Percentiles rank a stretch among this genome's conserved stretches.
Conservation (phyloP, 2,888 invertebrate genomes). For the Heliconius sara region DNA sequence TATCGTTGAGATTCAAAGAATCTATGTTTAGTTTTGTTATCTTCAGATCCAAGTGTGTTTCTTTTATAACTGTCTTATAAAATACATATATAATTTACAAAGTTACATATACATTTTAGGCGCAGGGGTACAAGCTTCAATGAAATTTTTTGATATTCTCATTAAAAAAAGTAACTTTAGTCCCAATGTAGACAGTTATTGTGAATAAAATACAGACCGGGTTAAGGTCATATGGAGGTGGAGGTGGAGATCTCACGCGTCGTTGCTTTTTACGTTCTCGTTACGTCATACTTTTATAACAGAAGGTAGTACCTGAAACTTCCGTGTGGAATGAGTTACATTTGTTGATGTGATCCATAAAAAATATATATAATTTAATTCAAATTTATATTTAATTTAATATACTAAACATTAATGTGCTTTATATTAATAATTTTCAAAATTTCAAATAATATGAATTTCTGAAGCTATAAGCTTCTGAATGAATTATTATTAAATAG, state of each 20-base stretch:
- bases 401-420: not conserved
- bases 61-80: not conserved
- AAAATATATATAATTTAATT: not conserved
- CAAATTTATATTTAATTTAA: not conserved
- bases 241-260: conserved; percentile 27
- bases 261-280: conserved; percentile 28
- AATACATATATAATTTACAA: too few relatives aligned
- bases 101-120: too few relatives aligned
- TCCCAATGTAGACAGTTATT: conserved; percentile 21
- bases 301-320: not conserved
- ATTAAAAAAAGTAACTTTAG: conserved; percentile 8
- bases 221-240: conserved; percentile 35
- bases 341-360: not conserved
- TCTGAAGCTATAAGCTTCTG: too few relatives aligned
- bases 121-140: too few relatives aligned
- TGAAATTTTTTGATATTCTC: too few relatives aligned
- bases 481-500: too few relatives aligned
- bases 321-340: conserved; percentile 3
- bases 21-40: conserved; percentile 18
- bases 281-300: conserved; percentile 20
- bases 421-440: too few relatives aligned
- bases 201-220: conserved; percentile 38
- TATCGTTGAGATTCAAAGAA: conserved; percentile 31
- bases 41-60: not conserved
- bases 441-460: too few relatives aligned